A percentile compares a stretch with the other conserved stretches of the same genome.
phyloP scores from a whole-genome alignment of 2,888 invertebrate genomes.

The Ptychoptera albimana region DNA sequence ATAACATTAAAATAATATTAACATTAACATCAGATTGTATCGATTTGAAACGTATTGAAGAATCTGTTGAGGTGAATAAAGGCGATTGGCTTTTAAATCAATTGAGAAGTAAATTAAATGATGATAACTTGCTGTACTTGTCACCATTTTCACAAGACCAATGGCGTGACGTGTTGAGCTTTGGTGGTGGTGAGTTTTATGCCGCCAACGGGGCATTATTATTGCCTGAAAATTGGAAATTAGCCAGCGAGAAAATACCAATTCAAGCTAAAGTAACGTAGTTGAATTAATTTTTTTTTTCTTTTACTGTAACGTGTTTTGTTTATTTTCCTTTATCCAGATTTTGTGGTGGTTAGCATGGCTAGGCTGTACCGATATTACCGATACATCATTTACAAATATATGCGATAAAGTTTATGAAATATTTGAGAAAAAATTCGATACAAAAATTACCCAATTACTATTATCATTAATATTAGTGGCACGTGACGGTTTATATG shows the following conservation, averaged over 20 bases:
- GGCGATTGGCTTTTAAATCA: constrained; percentile 12
- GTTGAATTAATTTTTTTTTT: too few species aligned
- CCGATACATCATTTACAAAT: constrained; percentile 36
- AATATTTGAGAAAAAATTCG: constrained; percentile 52
- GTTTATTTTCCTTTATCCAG: constrained; percentile 20
- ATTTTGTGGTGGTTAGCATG: constrained; percentile 46
- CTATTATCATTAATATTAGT: constrained; percentile 58
- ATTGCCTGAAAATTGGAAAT: constrained; percentile 24
- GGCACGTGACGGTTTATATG: constrained; percentile 60
- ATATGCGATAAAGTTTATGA: constrained; percentile 45
- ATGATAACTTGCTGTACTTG: constrained; percentile 23
- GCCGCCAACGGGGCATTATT: constrained; percentile 25
- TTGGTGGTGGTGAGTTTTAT: constrained; percentile 24
- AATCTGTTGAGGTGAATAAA: constrained; percentile 3
- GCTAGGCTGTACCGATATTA: constrained; percentile 39
- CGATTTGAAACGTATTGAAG: constrained; percentile 2
- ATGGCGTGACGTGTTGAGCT: constrained; percentile 26
- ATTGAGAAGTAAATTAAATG: constrained; percentile 20
- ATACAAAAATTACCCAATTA: constrained; percentile 44
- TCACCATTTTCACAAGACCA: constrained; percentile 24
- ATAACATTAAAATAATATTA: constrained; percentile 59
- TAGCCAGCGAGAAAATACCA: constrained; percentile 22
- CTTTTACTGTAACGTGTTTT: background rate
- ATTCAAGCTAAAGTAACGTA: constrained; percentile 24
- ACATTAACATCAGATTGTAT: constrained; percentile 26